phyloP scores from a whole-genome alignment of 2,888 invertebrate genomes.

The Eretmocerus hayati region DNA sequence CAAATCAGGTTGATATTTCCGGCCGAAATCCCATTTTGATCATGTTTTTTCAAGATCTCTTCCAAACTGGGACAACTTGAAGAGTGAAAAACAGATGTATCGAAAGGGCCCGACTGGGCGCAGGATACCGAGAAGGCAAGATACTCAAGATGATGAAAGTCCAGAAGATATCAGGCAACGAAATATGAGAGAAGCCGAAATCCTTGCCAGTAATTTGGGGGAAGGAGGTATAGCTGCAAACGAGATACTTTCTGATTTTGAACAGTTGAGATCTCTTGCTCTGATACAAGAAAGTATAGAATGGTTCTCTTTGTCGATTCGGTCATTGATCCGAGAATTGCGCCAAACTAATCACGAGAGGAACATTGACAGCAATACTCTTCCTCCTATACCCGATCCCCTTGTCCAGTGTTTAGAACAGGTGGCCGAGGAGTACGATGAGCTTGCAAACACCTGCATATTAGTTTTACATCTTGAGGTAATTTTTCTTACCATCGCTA shows the following conservation, averaged over 20 bases:
- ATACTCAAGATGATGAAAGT: slow-evolving; percentile 64
- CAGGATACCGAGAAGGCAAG: slow-evolving; percentile 46
- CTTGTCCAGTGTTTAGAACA: slow-evolving; percentile 60
- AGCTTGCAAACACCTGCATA: slow-evolving; percentile 83
- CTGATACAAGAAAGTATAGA: slow-evolving; percentile 89
- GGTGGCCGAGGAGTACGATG: slow-evolving; percentile 75
- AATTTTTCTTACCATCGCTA: slow-evolving; percentile 4
- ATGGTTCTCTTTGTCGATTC: slow-evolving; percentile 38
- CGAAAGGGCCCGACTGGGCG: slow-evolving; percentile 36
- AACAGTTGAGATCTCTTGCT: slow-evolving; percentile 75
- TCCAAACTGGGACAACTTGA: slow-evolving; percentile 70
- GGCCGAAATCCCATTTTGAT: no score
- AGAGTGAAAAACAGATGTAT: slow-evolving; percentile 45
- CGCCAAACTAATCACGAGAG: slow-evolving; percentile 43
- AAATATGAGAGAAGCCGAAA: slow-evolving; percentile 85
- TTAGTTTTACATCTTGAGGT: slow-evolving; percentile 90
- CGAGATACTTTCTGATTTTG: slow-evolving; percentile 81
- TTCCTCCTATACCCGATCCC: slow-evolving; percentile 51
- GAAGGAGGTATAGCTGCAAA: slow-evolving; percentile 77
- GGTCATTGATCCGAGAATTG: slow-evolving; percentile 33
- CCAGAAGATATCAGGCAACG: slow-evolving; percentile 71
- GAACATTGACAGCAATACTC: slow-evolving; percentile 30
- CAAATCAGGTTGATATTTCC: no score
- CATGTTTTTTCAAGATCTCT: no score
- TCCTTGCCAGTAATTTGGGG: slow-evolving; percentile 83